A percentile compares a stretch with the other conserved stretches of the same genome.
Evolutionary conservation across 1,140 invertebrate species (phyloP).

Genomic region (Sipha flava): DNA sequence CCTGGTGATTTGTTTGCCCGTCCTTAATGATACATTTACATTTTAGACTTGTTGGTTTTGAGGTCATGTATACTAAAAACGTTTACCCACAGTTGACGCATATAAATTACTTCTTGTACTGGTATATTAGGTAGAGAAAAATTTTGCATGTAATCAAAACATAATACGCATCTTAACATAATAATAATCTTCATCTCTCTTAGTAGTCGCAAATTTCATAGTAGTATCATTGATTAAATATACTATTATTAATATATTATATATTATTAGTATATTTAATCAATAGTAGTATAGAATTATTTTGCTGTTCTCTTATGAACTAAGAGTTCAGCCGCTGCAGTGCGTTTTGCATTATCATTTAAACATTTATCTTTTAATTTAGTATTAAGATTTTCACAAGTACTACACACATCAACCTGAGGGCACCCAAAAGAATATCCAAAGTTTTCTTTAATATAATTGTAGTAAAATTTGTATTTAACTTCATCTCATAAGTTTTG

Average conservation of each 20-base stretch:
- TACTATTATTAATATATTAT: no score
- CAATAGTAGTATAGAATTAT: background rate
- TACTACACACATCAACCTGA: conserved; percentile 34
- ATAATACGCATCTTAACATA: background rate
- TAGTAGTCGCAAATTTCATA: background rate
- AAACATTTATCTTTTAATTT: background rate
- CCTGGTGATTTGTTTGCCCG: background rate
- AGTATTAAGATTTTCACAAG: conserved; percentile 22
- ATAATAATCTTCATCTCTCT: background rate
- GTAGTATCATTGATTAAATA: no score
- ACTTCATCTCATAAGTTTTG: background rate
- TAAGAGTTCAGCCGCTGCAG: no score
- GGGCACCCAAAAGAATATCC: conserved; percentile 34
- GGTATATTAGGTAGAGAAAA: conserved; percentile 21
- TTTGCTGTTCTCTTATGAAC: no score
- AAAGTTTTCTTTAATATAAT: conserved; percentile 33
- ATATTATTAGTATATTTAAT: no score
- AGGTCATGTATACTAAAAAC: conserved; percentile 33
- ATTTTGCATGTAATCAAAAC: conserved; percentile 39
- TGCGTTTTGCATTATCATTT: background rate
- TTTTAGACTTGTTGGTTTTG: conserved; percentile 24
- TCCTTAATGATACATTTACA: conserved; percentile 36
- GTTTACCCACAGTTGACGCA: conserved; percentile 31
- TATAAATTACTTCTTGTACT: conserved; percentile 39
- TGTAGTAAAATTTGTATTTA: background rate